A percentile compares a stretch with the other conserved stretches of the same genome.
Evolutionary conservation across 2,113 vertebrate species (phyloP).

Genomic region (Chitala chitala): DNA sequence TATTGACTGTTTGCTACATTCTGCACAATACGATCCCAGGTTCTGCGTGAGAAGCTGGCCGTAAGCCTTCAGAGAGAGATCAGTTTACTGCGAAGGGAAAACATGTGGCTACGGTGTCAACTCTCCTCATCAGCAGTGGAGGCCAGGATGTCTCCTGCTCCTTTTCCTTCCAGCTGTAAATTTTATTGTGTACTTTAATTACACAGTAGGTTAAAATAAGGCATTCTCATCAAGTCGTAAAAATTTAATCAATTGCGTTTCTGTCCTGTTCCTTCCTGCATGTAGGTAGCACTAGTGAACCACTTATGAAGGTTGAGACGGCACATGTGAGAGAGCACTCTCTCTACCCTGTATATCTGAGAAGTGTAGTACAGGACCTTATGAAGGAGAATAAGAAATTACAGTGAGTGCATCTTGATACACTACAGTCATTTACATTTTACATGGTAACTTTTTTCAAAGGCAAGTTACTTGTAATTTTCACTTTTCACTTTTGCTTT

Average conservation of each 20-base stretch:
- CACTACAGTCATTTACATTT: neutral
- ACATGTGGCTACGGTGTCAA: slow-evolving; percentile 51
- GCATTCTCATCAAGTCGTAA: too few relatives aligned
- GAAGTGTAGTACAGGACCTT: slow-evolving; percentile 55
- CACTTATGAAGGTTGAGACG: neutral
- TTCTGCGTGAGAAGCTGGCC: slow-evolving; percentile 43
- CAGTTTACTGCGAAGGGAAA: slow-evolving; percentile 52
- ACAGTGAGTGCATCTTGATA: slow-evolving; percentile 44
- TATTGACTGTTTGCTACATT: neutral
- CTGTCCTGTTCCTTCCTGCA: neutral
- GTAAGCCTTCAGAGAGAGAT: slow-evolving; percentile 51
- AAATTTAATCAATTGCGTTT: neutral
- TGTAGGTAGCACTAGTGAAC: slow-evolving; percentile 14
- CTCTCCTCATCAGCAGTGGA: slow-evolving; percentile 38
- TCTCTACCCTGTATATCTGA: slow-evolving; percentile 46
- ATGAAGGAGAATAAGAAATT: slow-evolving; percentile 61
- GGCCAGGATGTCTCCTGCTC: neutral
- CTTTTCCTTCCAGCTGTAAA: slow-evolving; percentile 2
- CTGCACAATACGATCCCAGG: slow-evolving; percentile 27
- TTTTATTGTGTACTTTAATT: neutral
- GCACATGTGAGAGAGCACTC: neutral
- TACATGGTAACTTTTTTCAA: neutral
- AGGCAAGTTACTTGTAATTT: neutral
- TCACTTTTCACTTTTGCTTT: neutral
- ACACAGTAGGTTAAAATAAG: neutral